Conservation (phyloP, 2,888 invertebrate genomes). For the Diplazon laetatorius region DNA sequence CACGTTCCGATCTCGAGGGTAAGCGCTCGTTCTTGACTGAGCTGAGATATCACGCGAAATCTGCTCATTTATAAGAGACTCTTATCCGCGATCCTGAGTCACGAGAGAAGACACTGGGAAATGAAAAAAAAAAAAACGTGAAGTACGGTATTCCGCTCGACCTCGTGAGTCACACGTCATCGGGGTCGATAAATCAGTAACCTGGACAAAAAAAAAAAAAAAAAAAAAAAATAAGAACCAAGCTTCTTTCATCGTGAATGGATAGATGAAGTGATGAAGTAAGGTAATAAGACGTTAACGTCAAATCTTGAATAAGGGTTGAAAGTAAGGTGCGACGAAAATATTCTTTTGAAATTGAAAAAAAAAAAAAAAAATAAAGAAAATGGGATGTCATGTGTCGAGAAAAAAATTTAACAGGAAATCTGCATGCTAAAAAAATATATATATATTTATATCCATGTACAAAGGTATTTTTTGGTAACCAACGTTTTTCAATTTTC, state of each 20-base stretch:
- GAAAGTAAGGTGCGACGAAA: too few relatives aligned
- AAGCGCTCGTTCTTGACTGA: constrained; percentile 3
- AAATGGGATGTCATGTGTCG: too few relatives aligned
- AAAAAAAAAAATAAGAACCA: not conserved
- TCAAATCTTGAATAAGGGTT: constrained; percentile 50
- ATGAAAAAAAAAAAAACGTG: constrained; percentile 17
- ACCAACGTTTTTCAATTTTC: too few relatives aligned
- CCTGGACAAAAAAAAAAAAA: not conserved
- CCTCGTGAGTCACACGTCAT: constrained; percentile 29
- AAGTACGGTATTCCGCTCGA: too few relatives aligned
- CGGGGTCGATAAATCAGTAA: constrained; percentile 36
- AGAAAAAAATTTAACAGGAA: too few relatives aligned
- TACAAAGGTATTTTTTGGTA: too few relatives aligned
- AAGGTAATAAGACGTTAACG: constrained; percentile 1
- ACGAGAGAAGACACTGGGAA: constrained; percentile 9
- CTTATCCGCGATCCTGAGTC: constrained; percentile 37
- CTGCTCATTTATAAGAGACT: constrained; percentile 49
- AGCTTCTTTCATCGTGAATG: constrained; percentile 7
- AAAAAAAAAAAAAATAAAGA: too few relatives aligned
- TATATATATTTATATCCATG: too few relatives aligned
- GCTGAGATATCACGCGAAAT: constrained; percentile 37
- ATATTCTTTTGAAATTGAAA: too few relatives aligned
- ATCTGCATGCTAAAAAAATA: too few relatives aligned
- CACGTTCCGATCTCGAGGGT: constrained; percentile 15
- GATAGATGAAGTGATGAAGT: not conserved